Evolutionary conservation across 2,797 vertebrate genomes (phyloP).

Genomic region (Micromesistius poutassou): DNA sequence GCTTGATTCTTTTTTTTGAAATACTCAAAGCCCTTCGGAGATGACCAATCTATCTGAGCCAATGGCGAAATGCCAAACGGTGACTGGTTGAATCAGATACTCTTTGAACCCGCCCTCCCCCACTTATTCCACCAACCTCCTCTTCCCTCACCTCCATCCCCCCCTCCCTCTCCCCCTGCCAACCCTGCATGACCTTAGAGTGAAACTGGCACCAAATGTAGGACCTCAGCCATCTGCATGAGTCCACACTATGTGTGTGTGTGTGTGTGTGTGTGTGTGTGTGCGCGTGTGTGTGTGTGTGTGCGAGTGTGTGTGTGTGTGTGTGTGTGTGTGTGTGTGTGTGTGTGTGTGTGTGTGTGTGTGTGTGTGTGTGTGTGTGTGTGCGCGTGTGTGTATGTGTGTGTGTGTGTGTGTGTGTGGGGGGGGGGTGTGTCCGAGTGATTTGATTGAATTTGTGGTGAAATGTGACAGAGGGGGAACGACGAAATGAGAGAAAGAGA

Average conservation of each 20-base stretch:
- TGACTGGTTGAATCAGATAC: conserved; percentile 64
- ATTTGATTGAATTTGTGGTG: not conserved
- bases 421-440: conserved; percentile 64
- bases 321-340: conserved; percentile 2
- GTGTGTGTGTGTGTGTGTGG: conserved; percentile 53
- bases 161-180: conserved; percentile 49
- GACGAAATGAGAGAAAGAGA: not conserved
- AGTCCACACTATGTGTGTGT: conserved; percentile 45
- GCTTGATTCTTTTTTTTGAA: not conserved
- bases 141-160: conserved; percentile 49
- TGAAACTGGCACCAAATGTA: conserved; percentile 46
- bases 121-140: conserved; percentile 4
- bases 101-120: conserved; percentile 52
- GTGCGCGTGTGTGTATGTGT: conserved; percentile 40
- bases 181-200: conserved; percentile 53
- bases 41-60: not conserved
- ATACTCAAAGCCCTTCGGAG: conserved; percentile 6
- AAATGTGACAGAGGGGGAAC: not conserved
- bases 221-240: conserved; percentile 66
- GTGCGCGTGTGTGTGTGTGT: conserved; percentile 17
- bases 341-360: conserved; percentile 7
- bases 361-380: conserved; percentile 27
- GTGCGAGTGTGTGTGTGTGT: conserved; percentile 2
- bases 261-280: conserved; percentile 17
- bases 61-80: not conserved